Base-by-base conservation (phyloP, 2,888 invertebrate species). In the Calameuta filiformis region DNA sequence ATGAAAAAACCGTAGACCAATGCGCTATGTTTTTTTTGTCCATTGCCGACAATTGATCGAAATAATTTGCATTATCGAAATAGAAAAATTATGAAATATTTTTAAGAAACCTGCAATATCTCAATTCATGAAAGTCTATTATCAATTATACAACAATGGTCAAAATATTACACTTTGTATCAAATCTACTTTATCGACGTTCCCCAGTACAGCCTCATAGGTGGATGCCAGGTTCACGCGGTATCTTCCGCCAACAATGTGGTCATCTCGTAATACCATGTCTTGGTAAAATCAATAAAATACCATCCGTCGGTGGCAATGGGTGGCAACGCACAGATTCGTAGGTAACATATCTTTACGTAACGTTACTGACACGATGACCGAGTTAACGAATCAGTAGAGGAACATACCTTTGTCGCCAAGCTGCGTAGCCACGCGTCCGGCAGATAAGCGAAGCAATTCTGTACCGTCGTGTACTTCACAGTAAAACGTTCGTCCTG, bases 381-480 rank as follows among this genome's bases (percentile, higher is more conserved):
- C 75, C 75, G 77, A 34, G n/a, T 77, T n/a, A 68, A 56, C 12
- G 56, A 11, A 76, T n/a, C 75, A 30, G 15, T 74, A 15, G 11
- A 75, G 69, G 34, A 56, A 85, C 87, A 82, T 82, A 88, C 89
- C 85, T 88, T 84, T 76, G 85, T 82, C 69, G 86, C 83, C 76
- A 89, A 80, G 83, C 85, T 88, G 75, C 85, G 86, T 31, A 85
- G 76, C 86, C 89, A 87, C 12, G 80, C 81, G 75, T 90, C 85
- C 68, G 92, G 91, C 75, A 93, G 84, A 87, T 92, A 91, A 73
- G 92, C 89, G 83, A 93, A 93, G 85, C 92, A 92, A 82, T 92
- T 92, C 84, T 92, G 93, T 40, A 89, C 90, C 79, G 92, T 85
- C 81, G 93, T 84, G 82, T 91, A 93, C 80, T 92, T 92, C 31